Evolutionary conservation across 2,113 vertebrate genomes (phyloP).

Genomic region (Passer montanus): DNA sequence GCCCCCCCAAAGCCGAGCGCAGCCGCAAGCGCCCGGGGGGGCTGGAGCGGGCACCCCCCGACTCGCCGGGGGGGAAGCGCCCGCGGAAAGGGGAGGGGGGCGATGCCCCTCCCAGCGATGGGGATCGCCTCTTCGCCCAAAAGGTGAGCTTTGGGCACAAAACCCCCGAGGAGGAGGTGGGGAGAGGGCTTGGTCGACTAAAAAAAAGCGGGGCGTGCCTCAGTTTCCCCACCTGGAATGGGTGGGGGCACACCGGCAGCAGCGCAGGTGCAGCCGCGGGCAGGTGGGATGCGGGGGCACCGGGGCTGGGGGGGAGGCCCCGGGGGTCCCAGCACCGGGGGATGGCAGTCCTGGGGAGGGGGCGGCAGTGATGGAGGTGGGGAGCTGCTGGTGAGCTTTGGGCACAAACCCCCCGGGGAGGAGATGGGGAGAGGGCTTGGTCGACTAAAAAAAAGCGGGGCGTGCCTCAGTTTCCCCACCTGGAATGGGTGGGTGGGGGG

Average conservation of each 20-base stretch:
- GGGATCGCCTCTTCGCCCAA: constrained; percentile 86
- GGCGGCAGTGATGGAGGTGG: too few relatives aligned
- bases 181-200: too few relatives aligned
- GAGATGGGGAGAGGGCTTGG: too few relatives aligned
- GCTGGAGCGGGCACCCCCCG: neutral
- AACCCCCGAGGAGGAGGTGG: neutral
- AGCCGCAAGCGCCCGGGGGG: neutral
- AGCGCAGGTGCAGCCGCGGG: too few relatives aligned
- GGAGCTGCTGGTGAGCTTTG: too few relatives aligned
- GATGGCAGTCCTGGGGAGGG: too few relatives aligned
- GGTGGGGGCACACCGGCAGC: too few relatives aligned
- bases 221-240: neutral
- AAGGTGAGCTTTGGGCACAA: constrained; percentile 78
- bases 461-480: neutral
- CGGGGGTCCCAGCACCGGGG: too few relatives aligned
- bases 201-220: neutral
- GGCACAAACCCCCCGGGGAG: too few relatives aligned
- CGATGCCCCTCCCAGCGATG: constrained; percentile 56
- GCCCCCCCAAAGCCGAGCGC: neutral
- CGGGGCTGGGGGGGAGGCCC: too few relatives aligned
- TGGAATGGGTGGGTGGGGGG: too few relatives aligned
- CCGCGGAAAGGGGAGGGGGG: constrained; percentile 9
- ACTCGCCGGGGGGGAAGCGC: constrained; percentile 3
- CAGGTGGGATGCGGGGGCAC: too few relatives aligned
- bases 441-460: rapidly evolving